Conservation (phyloP, 2,113 vertebrate species). For the Rhipidura dahli region DNA sequence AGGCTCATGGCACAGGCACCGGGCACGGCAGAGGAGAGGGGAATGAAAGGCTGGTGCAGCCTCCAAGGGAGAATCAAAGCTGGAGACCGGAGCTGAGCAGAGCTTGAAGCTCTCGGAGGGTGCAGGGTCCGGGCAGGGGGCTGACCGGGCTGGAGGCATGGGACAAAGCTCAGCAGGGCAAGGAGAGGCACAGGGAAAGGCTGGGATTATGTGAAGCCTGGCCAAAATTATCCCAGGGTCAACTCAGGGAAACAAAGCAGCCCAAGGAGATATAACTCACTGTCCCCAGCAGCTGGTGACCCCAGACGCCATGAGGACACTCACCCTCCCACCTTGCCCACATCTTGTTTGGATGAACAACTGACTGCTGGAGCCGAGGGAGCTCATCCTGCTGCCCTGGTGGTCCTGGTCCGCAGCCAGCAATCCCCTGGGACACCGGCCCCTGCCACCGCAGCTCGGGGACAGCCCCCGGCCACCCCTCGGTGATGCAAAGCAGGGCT, state of each 20-base stretch:
- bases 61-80: background rate
- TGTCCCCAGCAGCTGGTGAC: background rate
- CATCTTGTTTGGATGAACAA: background rate
- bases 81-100: background rate
- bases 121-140: background rate
- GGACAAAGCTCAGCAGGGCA: background rate
- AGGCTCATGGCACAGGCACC: background rate
- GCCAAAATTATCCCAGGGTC: background rate
- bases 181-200: background rate
- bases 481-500: background rate
- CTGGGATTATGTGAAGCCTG: background rate
- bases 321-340: background rate
- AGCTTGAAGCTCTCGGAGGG: background rate
- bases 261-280: background rate
- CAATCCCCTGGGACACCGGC: background rate
- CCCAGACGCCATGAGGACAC: background rate
- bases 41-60: constrained; percentile 15
- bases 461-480: background rate
- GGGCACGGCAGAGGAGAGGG: background rate
- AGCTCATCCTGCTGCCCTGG: background rate
- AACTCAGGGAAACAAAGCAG: background rate
- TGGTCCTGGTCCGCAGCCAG: background rate
- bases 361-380: fast-evolving
- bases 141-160: background rate
- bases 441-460: background rate